Evolutionary conservation across 2,797 vertebrate species (phyloP), one percentile per base, ranked within the genome.

Genomic region (Pachyuromys duprasi): DNA sequence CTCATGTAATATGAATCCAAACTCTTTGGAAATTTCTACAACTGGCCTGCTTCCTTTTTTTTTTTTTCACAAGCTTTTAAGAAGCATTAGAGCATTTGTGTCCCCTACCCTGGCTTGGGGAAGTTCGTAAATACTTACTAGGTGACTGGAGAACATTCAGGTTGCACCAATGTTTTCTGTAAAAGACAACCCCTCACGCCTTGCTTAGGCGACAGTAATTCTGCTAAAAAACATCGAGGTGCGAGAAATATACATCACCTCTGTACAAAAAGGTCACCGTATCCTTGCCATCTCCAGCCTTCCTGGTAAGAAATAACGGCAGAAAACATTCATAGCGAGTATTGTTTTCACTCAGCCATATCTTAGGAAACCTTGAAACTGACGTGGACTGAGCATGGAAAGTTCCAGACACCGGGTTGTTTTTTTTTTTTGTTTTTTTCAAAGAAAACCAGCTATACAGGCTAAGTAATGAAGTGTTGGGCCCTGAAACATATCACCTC

Each of bases 81-180:
- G 83, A 96, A 96, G 96, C 72, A 45, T 90, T 91, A 57, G 93
- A 75, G 94, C 81, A 55, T 91, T 93, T 87, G 15, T 92, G 96
- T 89, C 74, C 69, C 94, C 36, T 45, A 81, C 94, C 93, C 79
- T 65, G 92, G 91, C 90, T 96, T 2, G 28, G 57, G 95, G 97
- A 98, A 98, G 93, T 95, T 96, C 95, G 42, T 96, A 96, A 97
- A 94, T 89, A 96, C 96, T 98, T 98, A 94, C 95, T 97, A 98
- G 96, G 95, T 98, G 97, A 98, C 91, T 91, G 55, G 70, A n/a
- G 2, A n/a, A 49, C 63, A 28, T 49, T 96, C 96, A 80, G 94
- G 95, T 55, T 17, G 90, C 39, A 95, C 78, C 97, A 86, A 33
- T 94, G 95, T 88, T 96, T 97, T 94, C 96, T 95, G 93, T 92